A percentile compares a stretch with the other conserved stretches of the same genome.
Conservation (phyloP, 2,113 vertebrate species). For the Syrmaticus mikado region DNA sequence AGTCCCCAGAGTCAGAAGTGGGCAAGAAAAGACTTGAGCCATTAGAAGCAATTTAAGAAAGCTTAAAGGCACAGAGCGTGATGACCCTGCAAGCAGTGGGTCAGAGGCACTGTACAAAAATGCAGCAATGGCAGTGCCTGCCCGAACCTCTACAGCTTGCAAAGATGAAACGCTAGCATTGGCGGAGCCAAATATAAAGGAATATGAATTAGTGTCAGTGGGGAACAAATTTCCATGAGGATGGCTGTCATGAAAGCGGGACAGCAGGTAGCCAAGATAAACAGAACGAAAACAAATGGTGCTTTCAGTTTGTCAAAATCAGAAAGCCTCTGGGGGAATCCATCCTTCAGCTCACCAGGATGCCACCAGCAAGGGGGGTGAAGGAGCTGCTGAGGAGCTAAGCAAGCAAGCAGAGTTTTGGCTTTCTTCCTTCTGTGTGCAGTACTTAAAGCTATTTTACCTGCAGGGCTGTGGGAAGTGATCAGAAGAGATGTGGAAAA, state of each 20-base stretch:
- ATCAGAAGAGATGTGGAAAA: not conserved
- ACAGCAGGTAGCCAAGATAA: not conserved
- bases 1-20: slow-evolving; percentile 25
- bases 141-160: not conserved
- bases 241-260: not conserved
- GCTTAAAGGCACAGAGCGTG: not conserved
- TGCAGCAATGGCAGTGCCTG: not conserved
- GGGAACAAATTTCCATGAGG: not conserved
- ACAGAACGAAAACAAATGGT: not conserved
- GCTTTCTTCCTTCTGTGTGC: not conserved
- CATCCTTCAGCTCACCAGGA: not conserved
- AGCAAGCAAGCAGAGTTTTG: not conserved
- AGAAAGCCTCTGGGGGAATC: not conserved
- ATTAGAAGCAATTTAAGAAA: slow-evolving; percentile 34
- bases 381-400: not conserved
- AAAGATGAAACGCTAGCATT: not conserved
- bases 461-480: not conserved
- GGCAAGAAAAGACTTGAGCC: not conserved
- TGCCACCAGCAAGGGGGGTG: not conserved
- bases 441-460: not conserved
- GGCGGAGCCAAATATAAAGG: not conserved
- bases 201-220: not conserved
- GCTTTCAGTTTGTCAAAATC: not conserved
- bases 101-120: not conserved
- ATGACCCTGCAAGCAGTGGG: not conserved